A percentile compares a stretch with the other conserved stretches of the same genome.
Conservation (phyloP, 2,797 vertebrate species). For the Taeniopygia guttata region DNA sequence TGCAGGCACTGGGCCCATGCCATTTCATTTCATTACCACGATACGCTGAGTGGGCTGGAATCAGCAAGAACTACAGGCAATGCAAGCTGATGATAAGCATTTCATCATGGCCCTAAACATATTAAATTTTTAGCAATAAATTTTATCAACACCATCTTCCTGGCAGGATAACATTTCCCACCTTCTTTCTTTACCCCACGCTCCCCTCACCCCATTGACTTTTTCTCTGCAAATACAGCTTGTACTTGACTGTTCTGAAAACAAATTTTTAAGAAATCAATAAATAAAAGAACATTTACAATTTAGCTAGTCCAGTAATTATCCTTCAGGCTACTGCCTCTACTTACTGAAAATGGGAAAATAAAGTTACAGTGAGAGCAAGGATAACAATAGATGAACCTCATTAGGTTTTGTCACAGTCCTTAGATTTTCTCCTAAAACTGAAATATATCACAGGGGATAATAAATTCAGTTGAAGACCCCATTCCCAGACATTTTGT, state of each 20-base stretch:
- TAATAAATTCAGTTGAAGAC: background rate
- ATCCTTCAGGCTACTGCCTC: background rate
- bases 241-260: background rate
- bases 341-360: background rate
- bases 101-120: constrained; percentile 70
- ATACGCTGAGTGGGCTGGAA: constrained; percentile 51
- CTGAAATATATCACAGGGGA: background rate
- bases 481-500: background rate
- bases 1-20: constrained; percentile 40
- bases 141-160: constrained; percentile 61
- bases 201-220: background rate
- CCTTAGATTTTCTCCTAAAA: background rate
- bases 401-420: background rate
- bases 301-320: constrained; percentile 2
- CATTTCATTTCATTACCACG: constrained; percentile 71
- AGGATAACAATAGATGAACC: background rate
- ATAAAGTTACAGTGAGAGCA: constrained; percentile 22
- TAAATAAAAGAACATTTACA: background rate
- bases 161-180: background rate
- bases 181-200: background rate
- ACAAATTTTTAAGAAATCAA: background rate
- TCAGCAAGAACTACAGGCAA: constrained; percentile 65
- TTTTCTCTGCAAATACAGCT: background rate
- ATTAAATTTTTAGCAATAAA: constrained; percentile 72
- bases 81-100: constrained; percentile 71